These are phyloP conservation scores for Cydia splendana DNA, from an alignment of 1,140 invertebrate genomes.

Conservation along the genomic window DNA sequence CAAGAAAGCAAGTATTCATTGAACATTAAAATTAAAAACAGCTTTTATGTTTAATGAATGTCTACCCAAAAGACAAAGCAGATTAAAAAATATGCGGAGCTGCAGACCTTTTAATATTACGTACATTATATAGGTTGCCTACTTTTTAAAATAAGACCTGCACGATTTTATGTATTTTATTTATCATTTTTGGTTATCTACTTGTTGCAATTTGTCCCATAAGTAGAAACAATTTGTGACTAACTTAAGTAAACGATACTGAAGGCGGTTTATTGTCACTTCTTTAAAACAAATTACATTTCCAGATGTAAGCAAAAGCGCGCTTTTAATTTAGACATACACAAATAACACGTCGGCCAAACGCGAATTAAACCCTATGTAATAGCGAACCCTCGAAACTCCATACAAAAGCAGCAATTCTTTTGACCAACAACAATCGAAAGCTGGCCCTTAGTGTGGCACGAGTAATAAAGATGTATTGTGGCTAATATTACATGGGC, in stretches of 20 bases:
- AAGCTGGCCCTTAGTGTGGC: not conserved
- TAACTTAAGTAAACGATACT: slow-evolving; percentile 31
- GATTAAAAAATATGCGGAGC: too few relatives aligned
- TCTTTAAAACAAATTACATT: not conserved
- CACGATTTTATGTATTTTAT: too few relatives aligned
- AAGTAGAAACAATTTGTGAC: not conserved
- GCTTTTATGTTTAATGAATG: too few relatives aligned
- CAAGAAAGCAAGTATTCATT: not conserved
- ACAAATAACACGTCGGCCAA: not conserved
- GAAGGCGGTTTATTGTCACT: not conserved
- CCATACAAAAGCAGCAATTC: slow-evolving; percentile 16
- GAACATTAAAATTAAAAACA: too few relatives aligned
- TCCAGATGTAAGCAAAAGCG: not conserved
- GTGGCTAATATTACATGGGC: slow-evolving; percentile 24
- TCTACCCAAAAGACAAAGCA: too few relatives aligned
- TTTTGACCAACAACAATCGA: slow-evolving; percentile 17
- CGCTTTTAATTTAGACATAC: not conserved
- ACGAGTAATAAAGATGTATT: slow-evolving; percentile 32
- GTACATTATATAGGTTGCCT: too few relatives aligned
- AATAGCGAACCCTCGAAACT: not conserved
- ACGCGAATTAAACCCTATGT: slow-evolving; percentile 5
- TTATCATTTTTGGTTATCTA: too few relatives aligned
- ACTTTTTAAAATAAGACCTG: too few relatives aligned
- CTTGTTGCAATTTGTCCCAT: too few relatives aligned
- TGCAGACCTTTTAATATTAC: too few relatives aligned